phyloP scores from a whole-genome alignment of 1,140 invertebrate species.

The Cardiocondyla obscurior region DNA sequence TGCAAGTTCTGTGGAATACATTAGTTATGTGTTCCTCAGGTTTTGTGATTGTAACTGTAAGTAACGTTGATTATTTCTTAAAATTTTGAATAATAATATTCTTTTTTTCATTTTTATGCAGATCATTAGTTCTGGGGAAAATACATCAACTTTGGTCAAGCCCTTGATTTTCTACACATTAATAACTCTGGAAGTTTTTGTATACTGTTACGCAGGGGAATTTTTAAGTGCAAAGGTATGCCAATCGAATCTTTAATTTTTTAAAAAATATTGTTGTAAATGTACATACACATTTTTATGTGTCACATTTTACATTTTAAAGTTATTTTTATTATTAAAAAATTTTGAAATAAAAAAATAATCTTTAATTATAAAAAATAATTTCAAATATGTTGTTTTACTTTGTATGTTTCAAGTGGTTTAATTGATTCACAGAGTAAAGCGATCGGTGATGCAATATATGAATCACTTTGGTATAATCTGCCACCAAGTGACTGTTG shows the following conservation, averaged over 20 bases:
- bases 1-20: constrained; percentile 59
- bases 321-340: neutral
- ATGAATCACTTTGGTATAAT: constrained; percentile 47
- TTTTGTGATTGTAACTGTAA: constrained; percentile 60
- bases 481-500: constrained; percentile 19
- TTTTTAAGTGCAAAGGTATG: constrained; percentile 51
- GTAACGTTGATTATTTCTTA: neutral
- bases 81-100: neutral
- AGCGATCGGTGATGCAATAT: constrained; percentile 33
- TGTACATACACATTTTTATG: too few species aligned
- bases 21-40: constrained; percentile 54
- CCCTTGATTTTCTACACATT: constrained; percentile 32
- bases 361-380: neutral
- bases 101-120: neutral
- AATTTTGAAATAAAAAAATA: neutral
- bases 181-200: constrained; percentile 42
- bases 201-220: constrained; percentile 52
- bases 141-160: neutral
- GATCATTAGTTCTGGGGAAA: neutral
- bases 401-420: neutral
- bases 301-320: too few species aligned
- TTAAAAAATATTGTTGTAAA: too few species aligned
- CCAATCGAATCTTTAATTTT: too few species aligned
- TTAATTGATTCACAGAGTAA: constrained; percentile 29
- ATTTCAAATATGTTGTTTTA: neutral